Evolutionary conservation across 2,113 vertebrate genomes (phyloP).

Genomic region (Oryzias woworae): DNA sequence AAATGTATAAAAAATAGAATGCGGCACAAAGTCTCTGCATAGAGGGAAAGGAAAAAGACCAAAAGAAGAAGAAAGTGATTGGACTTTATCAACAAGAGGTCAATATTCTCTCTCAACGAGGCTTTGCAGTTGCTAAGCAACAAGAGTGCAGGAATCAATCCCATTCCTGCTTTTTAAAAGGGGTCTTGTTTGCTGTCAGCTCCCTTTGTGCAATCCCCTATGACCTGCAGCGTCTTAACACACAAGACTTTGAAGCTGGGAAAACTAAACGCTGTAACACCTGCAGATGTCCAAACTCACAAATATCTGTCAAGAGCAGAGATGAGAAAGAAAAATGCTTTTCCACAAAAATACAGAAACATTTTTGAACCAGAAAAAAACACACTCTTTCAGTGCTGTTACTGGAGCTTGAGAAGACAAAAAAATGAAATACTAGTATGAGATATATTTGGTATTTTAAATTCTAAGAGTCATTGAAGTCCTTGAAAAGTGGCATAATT

Average conservation of each 20-base stretch:
- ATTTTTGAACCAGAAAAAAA: neutral
- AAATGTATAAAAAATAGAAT: conserved; percentile 28
- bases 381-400: neutral
- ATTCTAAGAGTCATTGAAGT: too few relatives aligned
- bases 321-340: neutral
- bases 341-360: neutral
- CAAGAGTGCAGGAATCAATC: conserved; percentile 67
- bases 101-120: conserved; percentile 67
- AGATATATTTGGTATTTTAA: too few relatives aligned
- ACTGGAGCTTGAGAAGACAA: neutral
- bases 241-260: conserved; percentile 28
- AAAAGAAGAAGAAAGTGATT: conserved; percentile 57
- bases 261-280: conserved; percentile 21
- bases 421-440: too few relatives aligned
- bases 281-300: neutral
- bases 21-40: conserved; percentile 50
- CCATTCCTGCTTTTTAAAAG: conserved; percentile 64
- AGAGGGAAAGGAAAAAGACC: conserved; percentile 26
- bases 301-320: conserved; percentile 2
- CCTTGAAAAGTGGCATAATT: too few relatives aligned
- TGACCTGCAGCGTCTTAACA: conserved; percentile 31
- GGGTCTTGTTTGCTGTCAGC: conserved; percentile 58
- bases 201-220: conserved; percentile 47
- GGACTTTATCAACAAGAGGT: conserved; percentile 73
- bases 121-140: conserved; percentile 75